Evolutionary conservation across 2,113 vertebrate genomes (phyloP), one percentile per base, ranked within the genome.

Genomic region (Gymnocephalus cernua): DNA sequence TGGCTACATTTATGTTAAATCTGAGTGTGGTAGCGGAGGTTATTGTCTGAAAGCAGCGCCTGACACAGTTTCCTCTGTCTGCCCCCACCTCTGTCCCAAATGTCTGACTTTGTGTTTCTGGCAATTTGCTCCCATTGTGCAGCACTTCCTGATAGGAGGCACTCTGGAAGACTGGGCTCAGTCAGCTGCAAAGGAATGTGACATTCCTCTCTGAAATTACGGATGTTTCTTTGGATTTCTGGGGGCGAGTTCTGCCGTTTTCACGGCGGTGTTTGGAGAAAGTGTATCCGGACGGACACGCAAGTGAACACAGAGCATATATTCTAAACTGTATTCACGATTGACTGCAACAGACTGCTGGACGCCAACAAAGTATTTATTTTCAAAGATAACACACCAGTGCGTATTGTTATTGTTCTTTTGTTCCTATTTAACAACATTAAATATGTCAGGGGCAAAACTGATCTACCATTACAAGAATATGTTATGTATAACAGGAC

Each of bases 131-230:
- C 85, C 94, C 88, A 95, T 95, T 96, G 95, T 95, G 90, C 86
- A 74, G 72, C 87, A 91, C 92, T 95, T 95, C 95, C 95, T 95
- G 93, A 91, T 90, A 87, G 94, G 94, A 94, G 94, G 93, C 75
- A 81, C 92, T 88, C 84, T 86, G 91, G 90, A 82, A 88, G 92
- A 90, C 92, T 91, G 90, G 89, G 89, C 86, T 93, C 94, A 92
- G 89, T 94, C 93, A 93, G 88, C 94, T 93, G 94, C 91, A 94
- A 93, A 94, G 93, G 94, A 96, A 95, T 94, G 95, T 77, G 75
- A 88, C 92, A 92, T 88, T 92, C 91, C 92, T 87, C 92, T 92
- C 91, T 92, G 88, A 94, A 94, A 93, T 94, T 93, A 93, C 87
- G 81, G 91, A 94, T 91, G 93, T 93, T 92, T 90, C 92, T 93